A percentile compares a stretch with the other conserved stretches of the same genome.
These are phyloP conservation scores for Montipora capricornis DNA, from an alignment of 64 coral and sea anemone genomes.

Conservation along the genomic window DNA sequence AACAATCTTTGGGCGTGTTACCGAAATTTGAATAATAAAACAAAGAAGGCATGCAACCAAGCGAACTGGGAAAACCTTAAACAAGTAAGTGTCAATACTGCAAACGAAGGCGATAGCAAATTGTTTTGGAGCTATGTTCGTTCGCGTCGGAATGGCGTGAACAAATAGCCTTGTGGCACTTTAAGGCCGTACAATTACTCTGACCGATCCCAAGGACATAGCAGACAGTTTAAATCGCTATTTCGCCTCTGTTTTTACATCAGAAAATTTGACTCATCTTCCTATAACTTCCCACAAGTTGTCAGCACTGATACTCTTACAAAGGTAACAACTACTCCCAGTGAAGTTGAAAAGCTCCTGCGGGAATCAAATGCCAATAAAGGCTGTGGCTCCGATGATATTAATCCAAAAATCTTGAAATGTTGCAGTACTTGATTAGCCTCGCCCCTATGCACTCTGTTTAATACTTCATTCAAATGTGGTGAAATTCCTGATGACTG, in stretches of 20 bases:
- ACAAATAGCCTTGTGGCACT: background rate
- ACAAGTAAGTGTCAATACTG: background rate
- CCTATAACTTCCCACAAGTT: conserved; percentile 3
- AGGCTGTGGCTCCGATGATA: background rate
- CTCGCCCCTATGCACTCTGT: background rate
- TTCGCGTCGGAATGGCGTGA: background rate
- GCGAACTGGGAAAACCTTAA: background rate
- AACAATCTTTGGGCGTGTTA: conserved; percentile 9
- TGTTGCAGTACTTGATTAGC: background rate
- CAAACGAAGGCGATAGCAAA: background rate
- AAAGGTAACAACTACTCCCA: background rate
- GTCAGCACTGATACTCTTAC: background rate
- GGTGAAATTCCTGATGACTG: conserved; percentile 27
- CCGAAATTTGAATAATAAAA: conserved; percentile 25
- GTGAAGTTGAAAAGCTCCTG: background rate
- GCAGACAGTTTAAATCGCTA: background rate
- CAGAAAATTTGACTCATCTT: background rate
- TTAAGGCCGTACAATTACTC: background rate
- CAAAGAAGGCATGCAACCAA: conserved; percentile 8
- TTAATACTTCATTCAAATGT: conserved; percentile 22
- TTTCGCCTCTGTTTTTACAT: conserved; percentile 1
- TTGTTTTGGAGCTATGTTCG: conserved; percentile 1
- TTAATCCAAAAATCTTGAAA: background rate
- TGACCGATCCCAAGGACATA: conserved; percentile 1
- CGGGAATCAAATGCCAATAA: background rate